These are phyloP conservation scores for Rhopilema esculentum DNA, from an alignment of 30 jellyfish, hydroid and myxozoan genomes.

Conservation along the genomic window DNA sequence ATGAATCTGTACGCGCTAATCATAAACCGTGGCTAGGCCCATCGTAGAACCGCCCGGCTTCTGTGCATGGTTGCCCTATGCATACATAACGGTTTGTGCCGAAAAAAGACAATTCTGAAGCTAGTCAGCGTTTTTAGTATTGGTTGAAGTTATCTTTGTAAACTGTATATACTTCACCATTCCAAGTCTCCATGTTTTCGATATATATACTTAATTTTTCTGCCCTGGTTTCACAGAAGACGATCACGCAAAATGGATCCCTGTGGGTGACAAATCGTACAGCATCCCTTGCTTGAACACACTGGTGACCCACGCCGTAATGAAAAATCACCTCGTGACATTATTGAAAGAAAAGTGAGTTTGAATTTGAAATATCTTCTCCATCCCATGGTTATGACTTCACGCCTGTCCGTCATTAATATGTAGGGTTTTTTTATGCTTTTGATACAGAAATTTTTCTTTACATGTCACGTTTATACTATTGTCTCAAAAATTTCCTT, in stretches of 20 bases:
- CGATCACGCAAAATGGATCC: conserved; percentile 56
- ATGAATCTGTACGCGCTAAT: conserved; percentile 78
- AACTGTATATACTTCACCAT: too few relatives aligned
- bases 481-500: too few relatives aligned
- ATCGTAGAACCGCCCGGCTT: conserved; percentile 53
- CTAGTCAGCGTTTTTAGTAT: conserved; percentile 1
- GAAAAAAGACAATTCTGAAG: conserved; percentile 68
- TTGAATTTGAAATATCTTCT: not conserved
- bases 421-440: too few relatives aligned
- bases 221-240: too few relatives aligned
- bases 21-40: conserved; percentile 71
- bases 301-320: conserved; percentile 32
- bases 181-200: too few relatives aligned
- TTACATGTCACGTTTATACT: too few relatives aligned
- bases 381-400: not conserved
- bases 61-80: conserved; percentile 48
- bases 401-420: not conserved
- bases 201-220: too few relatives aligned
- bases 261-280: conserved; percentile 68
- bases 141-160: not conserved
- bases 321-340: conserved; percentile 43
- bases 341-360: conserved; percentile 75
- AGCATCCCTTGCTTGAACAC: conserved; percentile 54
- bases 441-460: too few relatives aligned
- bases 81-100: conserved; percentile 65